phyloP scores from a whole-genome alignment of 2,113 vertebrate species.

The Chaetodon auriga region DNA sequence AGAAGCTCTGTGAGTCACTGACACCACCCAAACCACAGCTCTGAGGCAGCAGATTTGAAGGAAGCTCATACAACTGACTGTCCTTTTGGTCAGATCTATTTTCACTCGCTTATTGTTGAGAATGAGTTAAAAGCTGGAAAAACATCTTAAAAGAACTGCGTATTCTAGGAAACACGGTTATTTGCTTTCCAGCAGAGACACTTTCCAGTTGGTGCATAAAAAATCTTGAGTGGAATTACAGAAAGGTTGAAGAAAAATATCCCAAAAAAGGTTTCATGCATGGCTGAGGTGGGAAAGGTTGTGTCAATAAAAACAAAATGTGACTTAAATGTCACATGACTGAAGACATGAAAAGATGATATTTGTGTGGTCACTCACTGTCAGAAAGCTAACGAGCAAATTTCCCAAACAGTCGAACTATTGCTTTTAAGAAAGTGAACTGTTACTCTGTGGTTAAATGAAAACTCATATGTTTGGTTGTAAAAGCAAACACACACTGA shows the following conservation, averaged over 20 bases:
- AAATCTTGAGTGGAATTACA: neutral
- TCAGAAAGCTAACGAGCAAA: neutral
- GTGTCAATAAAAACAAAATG: too few relatives aligned
- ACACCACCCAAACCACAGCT: neutral
- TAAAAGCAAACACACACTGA: neutral
- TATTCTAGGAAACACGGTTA: neutral
- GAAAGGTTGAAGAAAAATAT: neutral
- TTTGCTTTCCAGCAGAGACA: neutral
- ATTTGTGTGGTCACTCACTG: neutral
- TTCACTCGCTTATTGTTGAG: neutral
- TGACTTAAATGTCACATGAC: too few relatives aligned
- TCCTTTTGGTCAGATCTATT: neutral
- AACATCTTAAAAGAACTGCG: too few relatives aligned
- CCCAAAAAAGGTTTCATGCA: neutral
- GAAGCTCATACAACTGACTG: slow-evolving; percentile 8
- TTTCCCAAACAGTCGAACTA: neutral
- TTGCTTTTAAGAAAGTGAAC: neutral
- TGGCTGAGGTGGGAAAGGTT: neutral
- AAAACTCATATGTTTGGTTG: neutral
- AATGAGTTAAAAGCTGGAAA: neutral
- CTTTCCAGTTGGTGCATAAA: neutral
- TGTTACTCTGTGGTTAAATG: neutral
- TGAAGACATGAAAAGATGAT: too few relatives aligned
- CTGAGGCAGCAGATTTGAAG: slow-evolving; percentile 8
- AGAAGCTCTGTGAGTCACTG: slow-evolving; percentile 54